phyloP scores from a whole-genome alignment of 1,140 invertebrate genomes.

The Pogonognathellus flavescens region DNA sequence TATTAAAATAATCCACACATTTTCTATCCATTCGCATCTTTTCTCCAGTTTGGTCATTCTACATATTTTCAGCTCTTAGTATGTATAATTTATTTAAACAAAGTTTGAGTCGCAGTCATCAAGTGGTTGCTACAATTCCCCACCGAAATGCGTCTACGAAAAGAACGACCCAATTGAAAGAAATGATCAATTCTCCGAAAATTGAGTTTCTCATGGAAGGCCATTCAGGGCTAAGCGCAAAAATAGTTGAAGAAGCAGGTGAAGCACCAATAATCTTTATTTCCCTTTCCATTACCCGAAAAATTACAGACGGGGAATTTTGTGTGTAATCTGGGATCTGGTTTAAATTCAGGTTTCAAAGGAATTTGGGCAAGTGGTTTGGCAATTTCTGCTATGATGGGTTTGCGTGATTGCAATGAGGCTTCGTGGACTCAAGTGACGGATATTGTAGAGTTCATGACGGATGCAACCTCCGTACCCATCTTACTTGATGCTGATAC shows the following conservation, averaged over 20 bases:
- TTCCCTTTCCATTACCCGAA: no score
- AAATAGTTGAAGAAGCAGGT: constrained; percentile 72
- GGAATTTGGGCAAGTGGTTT: constrained; percentile 73
- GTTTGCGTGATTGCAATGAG: constrained; percentile 72
- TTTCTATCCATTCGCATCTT: no score
- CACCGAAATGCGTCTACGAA: constrained; percentile 45
- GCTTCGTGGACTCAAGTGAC: constrained; percentile 73
- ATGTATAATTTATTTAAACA: background rate
- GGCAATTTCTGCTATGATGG: constrained; percentile 71
- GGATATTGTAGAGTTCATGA: constrained; percentile 73
- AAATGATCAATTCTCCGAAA: constrained; percentile 70
- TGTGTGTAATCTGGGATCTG: background rate
- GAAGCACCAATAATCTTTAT: background rate
- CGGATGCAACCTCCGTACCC: constrained; percentile 71
- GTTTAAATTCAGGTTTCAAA: constrained; percentile 69
- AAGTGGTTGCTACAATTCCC: background rate
- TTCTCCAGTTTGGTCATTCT: background rate
- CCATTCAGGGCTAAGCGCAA: constrained; percentile 72
- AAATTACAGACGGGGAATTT: no score
- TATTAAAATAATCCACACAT: background rate
- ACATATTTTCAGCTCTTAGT: background rate
- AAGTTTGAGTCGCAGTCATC: background rate
- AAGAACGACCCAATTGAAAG: constrained; percentile 71
- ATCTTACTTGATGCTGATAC: constrained; percentile 73
- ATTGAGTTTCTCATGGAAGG: constrained; percentile 73